These are phyloP conservation scores for Ictalurus punctatus DNA, from an alignment of 2,113 vertebrate species.

Conservation along the genomic window DNA sequence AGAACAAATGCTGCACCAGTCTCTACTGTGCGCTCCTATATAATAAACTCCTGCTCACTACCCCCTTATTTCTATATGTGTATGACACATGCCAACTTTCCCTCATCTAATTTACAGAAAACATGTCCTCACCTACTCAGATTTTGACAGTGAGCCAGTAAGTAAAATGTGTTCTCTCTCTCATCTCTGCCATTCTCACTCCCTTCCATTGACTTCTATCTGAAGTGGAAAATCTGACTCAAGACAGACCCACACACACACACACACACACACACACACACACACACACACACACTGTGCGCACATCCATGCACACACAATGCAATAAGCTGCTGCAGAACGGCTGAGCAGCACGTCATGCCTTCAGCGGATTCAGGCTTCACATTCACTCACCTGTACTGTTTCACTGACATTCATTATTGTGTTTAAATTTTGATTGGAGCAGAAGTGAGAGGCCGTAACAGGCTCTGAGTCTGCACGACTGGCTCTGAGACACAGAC, in stretches of 20 bases:
- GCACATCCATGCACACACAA: background rate
- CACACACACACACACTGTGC: background rate
- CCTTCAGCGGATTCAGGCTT: background rate
- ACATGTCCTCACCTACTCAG: background rate
- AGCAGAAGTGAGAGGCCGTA: background rate
- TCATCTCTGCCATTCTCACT: background rate
- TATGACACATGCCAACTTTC: background rate
- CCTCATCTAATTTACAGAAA: background rate
- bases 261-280: background rate
- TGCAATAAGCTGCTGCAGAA: background rate
- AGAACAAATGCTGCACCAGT: background rate
- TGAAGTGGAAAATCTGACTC: slow-evolving; percentile 73
- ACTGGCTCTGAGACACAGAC: background rate
- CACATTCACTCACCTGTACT: background rate
- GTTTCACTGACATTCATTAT: background rate
- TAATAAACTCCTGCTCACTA: background rate
- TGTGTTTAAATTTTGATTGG: background rate
- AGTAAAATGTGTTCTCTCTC: background rate
- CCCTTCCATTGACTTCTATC: slow-evolving; percentile 21
- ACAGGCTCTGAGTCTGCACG: background rate
- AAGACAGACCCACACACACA: slow-evolving; percentile 40
- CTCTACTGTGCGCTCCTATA: background rate
- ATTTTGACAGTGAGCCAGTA: background rate
- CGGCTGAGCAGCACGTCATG: background rate
- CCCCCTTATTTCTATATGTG: background rate